phyloP scores from a whole-genome alignment of 2,888 invertebrate species.

The Trachelus iudaicus region DNA sequence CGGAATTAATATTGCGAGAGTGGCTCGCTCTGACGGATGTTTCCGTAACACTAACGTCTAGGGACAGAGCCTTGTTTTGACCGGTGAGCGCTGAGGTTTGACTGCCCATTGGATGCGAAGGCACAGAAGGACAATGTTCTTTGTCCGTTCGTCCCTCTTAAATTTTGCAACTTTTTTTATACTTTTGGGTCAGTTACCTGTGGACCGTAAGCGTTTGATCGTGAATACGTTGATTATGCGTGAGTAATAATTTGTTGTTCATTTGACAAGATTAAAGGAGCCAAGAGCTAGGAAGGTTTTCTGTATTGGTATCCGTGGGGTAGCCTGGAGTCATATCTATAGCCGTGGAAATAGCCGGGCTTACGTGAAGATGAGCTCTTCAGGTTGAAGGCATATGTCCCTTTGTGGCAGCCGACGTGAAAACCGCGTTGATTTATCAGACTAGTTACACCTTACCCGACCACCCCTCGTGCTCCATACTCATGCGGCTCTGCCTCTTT shows the following conservation, averaged over 20 bases:
- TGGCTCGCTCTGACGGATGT: background rate
- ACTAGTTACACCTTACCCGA: constrained; percentile 6
- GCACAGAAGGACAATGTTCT: background rate
- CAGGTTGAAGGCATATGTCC: constrained; percentile 18
- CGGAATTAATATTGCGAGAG: constrained; percentile 16
- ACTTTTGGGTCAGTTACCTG: background rate
- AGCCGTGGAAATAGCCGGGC: background rate
- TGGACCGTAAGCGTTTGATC: background rate
- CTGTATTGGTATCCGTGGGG: background rate
- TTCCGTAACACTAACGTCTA: constrained; percentile 7
- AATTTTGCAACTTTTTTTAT: background rate
- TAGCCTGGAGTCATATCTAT: background rate
- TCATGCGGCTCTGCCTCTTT: constrained; percentile 13
- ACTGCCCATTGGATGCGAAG: background rate
- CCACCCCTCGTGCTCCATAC: background rate
- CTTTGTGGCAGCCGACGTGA: constrained; percentile 15
- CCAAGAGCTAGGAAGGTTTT: background rate
- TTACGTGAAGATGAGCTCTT: background rate
- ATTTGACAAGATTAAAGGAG: background rate
- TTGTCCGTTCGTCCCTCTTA: background rate
- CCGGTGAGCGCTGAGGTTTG: background rate
- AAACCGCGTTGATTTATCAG: constrained; percentile 19
- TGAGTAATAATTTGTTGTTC: background rate
- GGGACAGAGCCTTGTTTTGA: constrained; percentile 32
- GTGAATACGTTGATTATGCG: background rate